Base-by-base conservation (phyloP, 64 coral and sea anemone genomes). In the Astreopora myriophthalma region DNA sequence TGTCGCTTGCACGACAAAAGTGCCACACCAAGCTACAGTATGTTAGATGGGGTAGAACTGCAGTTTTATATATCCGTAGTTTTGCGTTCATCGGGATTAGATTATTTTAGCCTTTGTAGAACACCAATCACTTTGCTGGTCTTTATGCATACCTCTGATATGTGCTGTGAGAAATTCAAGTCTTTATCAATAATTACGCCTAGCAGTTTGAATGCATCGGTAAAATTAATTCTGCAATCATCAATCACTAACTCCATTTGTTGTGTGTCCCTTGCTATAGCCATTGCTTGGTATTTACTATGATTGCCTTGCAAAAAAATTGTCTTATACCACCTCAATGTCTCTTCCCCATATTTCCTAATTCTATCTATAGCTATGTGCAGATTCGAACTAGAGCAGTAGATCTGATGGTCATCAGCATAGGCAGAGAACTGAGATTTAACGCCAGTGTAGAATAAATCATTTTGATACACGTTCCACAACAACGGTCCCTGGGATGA, bases 381-480 rank as follows among this genome's bases (percentile, higher is more conserved):
- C 17, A 62, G 42, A 14, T 91, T 58, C 12, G 31, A 33, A 27
- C 70, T 42, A 35, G 23, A 22, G 13, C 61, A 73, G 78, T 84
- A 91, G 17, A 91, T 25, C 32, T 91, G 78, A 68, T 91, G 76
- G 69, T 91, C 78, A 73, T 91, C 89, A 14, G 89, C 89, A 31
- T 83, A 91, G 11, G 58, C 38, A 31, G 78, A 57, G n/a, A 91
- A 68, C 67, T 69, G 89, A 73, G 38, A 70, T 52, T 75, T 84
- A 6, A 29, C 37, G 26, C 33, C 67, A 25, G 34, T 19, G 75
- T 92, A 92, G 42, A 62, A 84, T 25, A 92, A n/a, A 62, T 83
- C 89, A 74, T 92, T 92, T 60, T 92, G 78, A 62, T 84, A 92
- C 26, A 92, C 48, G 68, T 92, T 92, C 78, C 9, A 92, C 46